These are phyloP conservation scores for Acleris cristana DNA, from an alignment of 2,888 invertebrate species.

Conservation along the genomic window DNA sequence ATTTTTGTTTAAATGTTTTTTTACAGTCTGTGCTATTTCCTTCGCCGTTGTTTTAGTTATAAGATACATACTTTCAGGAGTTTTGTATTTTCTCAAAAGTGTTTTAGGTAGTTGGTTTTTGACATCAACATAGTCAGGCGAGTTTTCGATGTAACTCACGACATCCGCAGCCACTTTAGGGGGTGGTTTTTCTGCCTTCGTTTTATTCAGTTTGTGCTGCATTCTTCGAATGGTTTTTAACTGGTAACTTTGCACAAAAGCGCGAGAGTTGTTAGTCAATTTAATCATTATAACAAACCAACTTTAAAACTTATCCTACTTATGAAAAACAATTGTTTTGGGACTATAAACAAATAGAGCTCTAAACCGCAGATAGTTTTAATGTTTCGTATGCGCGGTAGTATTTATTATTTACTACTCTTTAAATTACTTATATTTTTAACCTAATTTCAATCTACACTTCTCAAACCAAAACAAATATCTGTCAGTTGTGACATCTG, in stretches of 20 bases:
- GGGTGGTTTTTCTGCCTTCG: slow-evolving; percentile 53
- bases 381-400: no score
- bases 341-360: background rate
- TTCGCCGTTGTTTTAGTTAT: slow-evolving; percentile 70
- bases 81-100: slow-evolving; percentile 68
- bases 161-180: slow-evolving; percentile 64
- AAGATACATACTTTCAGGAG: slow-evolving; percentile 71
- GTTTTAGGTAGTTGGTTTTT: slow-evolving; percentile 63
- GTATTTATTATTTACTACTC: no score
- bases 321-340: background rate
- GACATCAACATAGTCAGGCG: slow-evolving; percentile 58
- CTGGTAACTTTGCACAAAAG: slow-evolving; percentile 31
- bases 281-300: slow-evolving; percentile 13
- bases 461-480: no score
- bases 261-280: slow-evolving; percentile 9
- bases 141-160: slow-evolving; percentile 61
- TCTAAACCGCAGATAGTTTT: no score
- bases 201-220: slow-evolving; percentile 56
- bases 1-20: slow-evolving; percentile 54
- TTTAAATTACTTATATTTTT: no score
- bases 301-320: slow-evolving; percentile 8
- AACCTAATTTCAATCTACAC: no score
- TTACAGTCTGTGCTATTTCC: slow-evolving; percentile 63
- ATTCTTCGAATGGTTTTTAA: slow-evolving; percentile 49
- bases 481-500: no score